Evolutionary conservation across 1,140 invertebrate species (phyloP), one percentile per base, ranked within the genome.

Genomic region (Potamilus streckersoni): DNA sequence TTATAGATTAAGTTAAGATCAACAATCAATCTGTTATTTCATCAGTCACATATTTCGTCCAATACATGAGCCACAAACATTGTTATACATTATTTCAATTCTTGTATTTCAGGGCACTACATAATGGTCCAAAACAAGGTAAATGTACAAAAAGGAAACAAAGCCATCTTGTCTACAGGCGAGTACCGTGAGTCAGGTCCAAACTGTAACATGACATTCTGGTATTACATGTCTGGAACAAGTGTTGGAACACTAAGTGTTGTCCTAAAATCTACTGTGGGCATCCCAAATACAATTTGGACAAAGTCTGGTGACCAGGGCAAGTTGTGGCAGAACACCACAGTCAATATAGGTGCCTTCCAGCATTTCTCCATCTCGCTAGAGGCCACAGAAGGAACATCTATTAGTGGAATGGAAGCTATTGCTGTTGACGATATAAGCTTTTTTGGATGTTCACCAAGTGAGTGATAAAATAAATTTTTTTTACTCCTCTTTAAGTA

Each of bases 171-270:
- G 15, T 74, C 77, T 70, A 86, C 82, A 55, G 71, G 76, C 19
- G 65, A 78, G 13, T 84, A 82, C 71, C 79, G 75, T 49, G 67
- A 81, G 15, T 79, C 82, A 16, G 73, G 79, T 57, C 74, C 81
- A 14, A 69, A 78, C 49, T 87, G 85, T 74, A 70, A 79, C 15
- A 73, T 88, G 58, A 80, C 78, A 20, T 86, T 95, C 86, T 96
- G 92, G 91, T 93, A 91, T 82, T 94, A 95, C 83, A 95, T 95
- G 94, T 94, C 92, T 82, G 95, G 95, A 27, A 62, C 49, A 68
- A 69, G 71, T 65, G 66, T 79, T 8, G 72, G 72, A 15, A 64
- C 69, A 20, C 68, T 85, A 0, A 81, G 73, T 27, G 67, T 84
- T 58, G 19, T 81, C 0, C 57, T 80, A 31, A 82, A 82, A 57